Evolutionary conservation across 1,140 invertebrate genomes (phyloP).

Genomic region (Orchestia grillus): DNA sequence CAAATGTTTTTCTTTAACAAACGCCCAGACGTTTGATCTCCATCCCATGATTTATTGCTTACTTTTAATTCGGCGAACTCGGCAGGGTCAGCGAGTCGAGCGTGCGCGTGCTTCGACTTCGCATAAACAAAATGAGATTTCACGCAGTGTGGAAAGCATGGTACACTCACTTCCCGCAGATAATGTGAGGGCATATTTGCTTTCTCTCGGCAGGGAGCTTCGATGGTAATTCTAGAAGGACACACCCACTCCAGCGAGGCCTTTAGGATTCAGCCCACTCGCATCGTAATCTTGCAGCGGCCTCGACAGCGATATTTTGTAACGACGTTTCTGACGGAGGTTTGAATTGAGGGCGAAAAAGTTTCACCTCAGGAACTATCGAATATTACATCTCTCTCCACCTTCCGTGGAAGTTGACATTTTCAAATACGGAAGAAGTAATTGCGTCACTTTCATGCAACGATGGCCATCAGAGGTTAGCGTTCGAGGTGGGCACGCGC

Average conservation of each 20-base stretch:
- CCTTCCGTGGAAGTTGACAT: not conserved
- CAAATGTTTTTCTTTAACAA: not conserved
- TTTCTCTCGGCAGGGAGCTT: not conserved
- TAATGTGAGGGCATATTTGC: not conserved
- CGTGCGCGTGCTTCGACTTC: not conserved
- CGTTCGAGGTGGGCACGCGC: not conserved
- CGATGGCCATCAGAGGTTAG: not conserved
- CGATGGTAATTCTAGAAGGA: not conserved
- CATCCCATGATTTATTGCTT: not conserved
- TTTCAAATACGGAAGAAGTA: constrained; percentile 21
- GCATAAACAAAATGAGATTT: not conserved
- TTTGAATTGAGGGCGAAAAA: not conserved
- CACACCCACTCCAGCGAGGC: constrained; percentile 3
- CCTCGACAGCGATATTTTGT: not conserved
- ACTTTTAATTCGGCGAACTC: not conserved
- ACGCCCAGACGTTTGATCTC: not conserved
- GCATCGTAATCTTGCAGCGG: not conserved
- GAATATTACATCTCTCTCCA: not conserved
- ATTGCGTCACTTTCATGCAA: not conserved
- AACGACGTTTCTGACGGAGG: not conserved
- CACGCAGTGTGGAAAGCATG: not conserved
- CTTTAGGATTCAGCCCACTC: not conserved
- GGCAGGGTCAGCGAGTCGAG: not conserved
- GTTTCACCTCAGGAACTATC: not conserved
- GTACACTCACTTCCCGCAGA: not conserved